A percentile compares a stretch with the other conserved stretches of the same genome.
Evolutionary conservation across 2,888 invertebrate genomes (phyloP).

Genomic region (Thymelicus acteon): DNA sequence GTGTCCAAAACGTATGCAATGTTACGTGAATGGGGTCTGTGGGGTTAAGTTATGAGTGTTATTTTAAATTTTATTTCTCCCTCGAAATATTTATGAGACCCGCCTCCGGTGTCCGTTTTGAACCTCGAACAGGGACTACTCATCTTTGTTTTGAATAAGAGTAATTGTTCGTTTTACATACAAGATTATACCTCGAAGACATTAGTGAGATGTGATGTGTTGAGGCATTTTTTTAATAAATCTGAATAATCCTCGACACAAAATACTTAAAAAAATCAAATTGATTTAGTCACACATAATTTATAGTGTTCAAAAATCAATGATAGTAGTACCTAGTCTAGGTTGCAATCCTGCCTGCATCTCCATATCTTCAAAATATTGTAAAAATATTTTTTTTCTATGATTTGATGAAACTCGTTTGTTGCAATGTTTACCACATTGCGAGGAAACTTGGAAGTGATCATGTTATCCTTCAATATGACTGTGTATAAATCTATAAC

Average conservation of each 20-base stretch:
- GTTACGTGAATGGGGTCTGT: slow-evolving; percentile 57
- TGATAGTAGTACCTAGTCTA: no score
- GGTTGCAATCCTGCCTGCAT: no score
- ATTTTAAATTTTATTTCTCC: slow-evolving; percentile 72
- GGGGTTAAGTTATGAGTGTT: slow-evolving; percentile 71
- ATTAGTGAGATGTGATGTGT: slow-evolving; percentile 2
- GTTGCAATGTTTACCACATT: no score
- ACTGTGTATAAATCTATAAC: no score
- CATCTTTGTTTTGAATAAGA: slow-evolving; percentile 60
- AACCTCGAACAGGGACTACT: slow-evolving; percentile 48
- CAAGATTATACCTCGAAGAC: slow-evolving; percentile 23
- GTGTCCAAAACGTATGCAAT: slow-evolving; percentile 28
- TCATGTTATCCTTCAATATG: no score
- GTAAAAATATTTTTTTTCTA: no score
- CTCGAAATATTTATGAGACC: slow-evolving; percentile 51
- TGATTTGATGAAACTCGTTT: no score
- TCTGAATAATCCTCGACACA: background rate
- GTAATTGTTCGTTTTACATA: slow-evolving; percentile 38
- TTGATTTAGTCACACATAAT: background rate
- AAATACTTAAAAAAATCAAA: background rate
- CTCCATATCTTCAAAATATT: no score
- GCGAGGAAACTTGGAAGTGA: no score
- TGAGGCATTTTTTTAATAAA: slow-evolving; percentile 9
- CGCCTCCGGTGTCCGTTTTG: slow-evolving; percentile 60
- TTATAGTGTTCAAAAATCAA: no score